These are phyloP conservation scores for Patiria pectinifera DNA, from an alignment of 53 echinoderm and acorn worm genomes.

Conservation along the genomic window DNA sequence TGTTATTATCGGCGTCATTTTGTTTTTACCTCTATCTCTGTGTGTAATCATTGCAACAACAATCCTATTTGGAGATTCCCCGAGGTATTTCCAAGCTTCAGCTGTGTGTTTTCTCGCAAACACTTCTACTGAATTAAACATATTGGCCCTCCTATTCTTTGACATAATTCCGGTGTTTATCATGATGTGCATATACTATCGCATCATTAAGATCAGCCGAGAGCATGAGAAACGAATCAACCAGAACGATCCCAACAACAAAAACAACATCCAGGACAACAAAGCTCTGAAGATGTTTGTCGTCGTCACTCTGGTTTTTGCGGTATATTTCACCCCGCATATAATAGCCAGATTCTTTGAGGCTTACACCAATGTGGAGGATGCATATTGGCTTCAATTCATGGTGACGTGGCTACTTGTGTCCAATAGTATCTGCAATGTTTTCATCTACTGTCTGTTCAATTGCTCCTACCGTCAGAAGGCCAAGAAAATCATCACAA, in stretches of 20 bases:
- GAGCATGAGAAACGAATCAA: too few species aligned
- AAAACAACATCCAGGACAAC: neutral
- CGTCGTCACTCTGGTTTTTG: neutral
- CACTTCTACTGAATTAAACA: neutral
- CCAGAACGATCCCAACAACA: too few species aligned
- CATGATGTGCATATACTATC: too few species aligned
- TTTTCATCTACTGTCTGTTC: neutral
- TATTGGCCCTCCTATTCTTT: neutral
- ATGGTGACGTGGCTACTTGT: neutral
- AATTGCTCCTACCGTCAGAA: neutral
- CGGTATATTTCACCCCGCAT: neutral
- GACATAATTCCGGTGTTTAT: neutral
- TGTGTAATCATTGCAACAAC: neutral
- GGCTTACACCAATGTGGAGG: too few species aligned
- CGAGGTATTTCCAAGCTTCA: neutral
- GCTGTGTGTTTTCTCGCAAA: neutral
- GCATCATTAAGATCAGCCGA: too few species aligned
- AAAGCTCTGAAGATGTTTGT: conserved; percentile 34
- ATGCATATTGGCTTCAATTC: neutral
- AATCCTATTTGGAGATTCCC: too few species aligned
- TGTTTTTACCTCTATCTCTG: neutral
- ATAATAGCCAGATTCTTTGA: neutral
- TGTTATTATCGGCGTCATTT: neutral
- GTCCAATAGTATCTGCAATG: conserved; percentile 8
- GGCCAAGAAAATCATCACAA: neutral